phyloP scores from a whole-genome alignment of 2,113 vertebrate species.

The Gorsachius goisagi region DNA sequence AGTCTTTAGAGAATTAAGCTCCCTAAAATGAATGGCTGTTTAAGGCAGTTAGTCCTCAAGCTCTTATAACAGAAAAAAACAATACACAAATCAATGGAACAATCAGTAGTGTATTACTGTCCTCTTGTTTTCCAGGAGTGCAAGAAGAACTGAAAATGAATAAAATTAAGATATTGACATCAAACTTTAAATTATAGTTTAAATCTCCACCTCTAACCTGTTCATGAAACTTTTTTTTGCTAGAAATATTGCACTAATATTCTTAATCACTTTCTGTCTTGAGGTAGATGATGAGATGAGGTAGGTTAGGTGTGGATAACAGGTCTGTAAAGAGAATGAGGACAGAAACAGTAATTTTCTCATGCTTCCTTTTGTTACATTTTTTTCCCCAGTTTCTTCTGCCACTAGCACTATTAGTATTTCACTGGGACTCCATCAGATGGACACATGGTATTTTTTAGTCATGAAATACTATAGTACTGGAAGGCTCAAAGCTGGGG shows the following conservation, averaged over 20 bases:
- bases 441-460: background rate
- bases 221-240: background rate
- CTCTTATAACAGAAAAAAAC: background rate
- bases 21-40: background rate
- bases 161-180: background rate
- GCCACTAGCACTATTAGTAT: background rate
- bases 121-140: background rate
- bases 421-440: background rate
- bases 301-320: background rate
- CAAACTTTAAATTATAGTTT: background rate
- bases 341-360: background rate
- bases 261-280: background rate
- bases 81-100: background rate
- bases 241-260: background rate
- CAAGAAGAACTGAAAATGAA: background rate
- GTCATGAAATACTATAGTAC: background rate
- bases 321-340: background rate
- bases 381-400: background rate
- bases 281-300: rapidly evolving
- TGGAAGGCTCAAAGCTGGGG: background rate
- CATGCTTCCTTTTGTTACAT: background rate
- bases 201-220: background rate
- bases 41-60: background rate
- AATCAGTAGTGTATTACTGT: background rate
- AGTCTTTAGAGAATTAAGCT: background rate